Evolutionary conservation across 2,888 invertebrate species (phyloP).

Genomic region (Epinotia brunnichana): DNA sequence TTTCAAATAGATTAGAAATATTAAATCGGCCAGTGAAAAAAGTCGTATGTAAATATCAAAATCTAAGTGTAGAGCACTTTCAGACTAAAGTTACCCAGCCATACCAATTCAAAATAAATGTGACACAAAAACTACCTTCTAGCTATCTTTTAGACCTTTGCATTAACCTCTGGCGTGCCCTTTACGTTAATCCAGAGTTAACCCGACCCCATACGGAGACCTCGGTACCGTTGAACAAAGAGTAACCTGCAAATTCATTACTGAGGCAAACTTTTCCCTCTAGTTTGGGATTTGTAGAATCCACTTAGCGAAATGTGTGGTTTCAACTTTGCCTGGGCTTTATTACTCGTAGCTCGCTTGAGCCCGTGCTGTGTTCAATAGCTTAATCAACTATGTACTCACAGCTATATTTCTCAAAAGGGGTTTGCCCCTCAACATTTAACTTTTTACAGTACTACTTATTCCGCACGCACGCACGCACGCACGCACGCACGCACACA

Average conservation of each 20-base stretch:
- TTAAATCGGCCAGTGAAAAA: too few relatives aligned
- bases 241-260: slow-evolving; percentile 38
- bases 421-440: too few relatives aligned
- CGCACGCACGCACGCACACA: too few relatives aligned
- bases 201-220: background rate
- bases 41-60: too few relatives aligned
- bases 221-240: slow-evolving; percentile 13
- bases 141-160: background rate
- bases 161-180: background rate
- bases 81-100: background rate
- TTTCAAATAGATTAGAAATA: too few relatives aligned
- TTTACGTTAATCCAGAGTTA: background rate
- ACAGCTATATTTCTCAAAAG: background rate
- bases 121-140: background rate
- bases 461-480: too few relatives aligned
- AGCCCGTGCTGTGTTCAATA: slow-evolving; percentile 14
- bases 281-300: slow-evolving; percentile 22
- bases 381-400: slow-evolving; percentile 10
- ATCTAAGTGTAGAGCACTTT: too few relatives aligned
- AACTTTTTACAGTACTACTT: too few relatives aligned
- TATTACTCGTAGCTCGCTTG: slow-evolving; percentile 10
- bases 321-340: slow-evolving; percentile 34
- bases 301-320: slow-evolving; percentile 34
- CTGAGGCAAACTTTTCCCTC: slow-evolving; percentile 20
- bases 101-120: background rate